Conservation (phyloP, 2,888 invertebrate species). For the Pterostichus niger region DNA sequence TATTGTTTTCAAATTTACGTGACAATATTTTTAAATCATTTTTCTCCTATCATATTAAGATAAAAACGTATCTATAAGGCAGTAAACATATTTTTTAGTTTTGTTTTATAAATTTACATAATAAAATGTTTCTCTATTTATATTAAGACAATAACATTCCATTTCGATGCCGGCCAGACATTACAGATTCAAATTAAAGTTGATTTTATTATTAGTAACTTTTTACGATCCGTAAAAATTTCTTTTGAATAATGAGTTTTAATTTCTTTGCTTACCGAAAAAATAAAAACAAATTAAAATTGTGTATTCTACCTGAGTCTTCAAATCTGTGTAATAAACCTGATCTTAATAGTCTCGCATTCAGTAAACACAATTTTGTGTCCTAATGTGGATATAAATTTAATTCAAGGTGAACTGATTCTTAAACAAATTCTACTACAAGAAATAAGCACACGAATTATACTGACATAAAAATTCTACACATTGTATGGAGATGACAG, state of each 20-base stretch:
- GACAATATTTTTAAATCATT: slow-evolving; percentile 10
- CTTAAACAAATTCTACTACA: slow-evolving; percentile 28
- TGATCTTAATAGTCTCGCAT: slow-evolving; percentile 44
- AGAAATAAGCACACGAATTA: slow-evolving; percentile 25
- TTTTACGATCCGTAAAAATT: slow-evolving; percentile 37
- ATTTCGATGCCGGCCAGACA: background rate
- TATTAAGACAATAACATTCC: background rate
- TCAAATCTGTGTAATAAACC: slow-evolving; percentile 53
- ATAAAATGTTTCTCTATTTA: background rate
- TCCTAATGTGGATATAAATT: slow-evolving; percentile 53
- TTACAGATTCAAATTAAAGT: slow-evolving; percentile 32
- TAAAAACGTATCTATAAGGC: background rate
- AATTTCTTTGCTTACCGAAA: slow-evolving; percentile 17
- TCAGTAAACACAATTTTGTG: slow-evolving; percentile 40
- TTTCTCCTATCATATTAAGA: background rate
- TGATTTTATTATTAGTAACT: slow-evolving; percentile 30
- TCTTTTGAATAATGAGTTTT: slow-evolving; percentile 38
- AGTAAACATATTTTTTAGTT: background rate
- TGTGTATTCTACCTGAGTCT: slow-evolving; percentile 47
- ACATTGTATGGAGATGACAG: no score
- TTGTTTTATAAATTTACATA: no score
- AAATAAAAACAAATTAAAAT: slow-evolving; percentile 45
- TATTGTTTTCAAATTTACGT: background rate
- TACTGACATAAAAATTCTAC: slow-evolving; percentile 11
- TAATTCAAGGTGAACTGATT: slow-evolving; percentile 53